Evolutionary conservation across 2,888 invertebrate genomes (phyloP).

Genomic region (Nemapogon koenigi): DNA sequence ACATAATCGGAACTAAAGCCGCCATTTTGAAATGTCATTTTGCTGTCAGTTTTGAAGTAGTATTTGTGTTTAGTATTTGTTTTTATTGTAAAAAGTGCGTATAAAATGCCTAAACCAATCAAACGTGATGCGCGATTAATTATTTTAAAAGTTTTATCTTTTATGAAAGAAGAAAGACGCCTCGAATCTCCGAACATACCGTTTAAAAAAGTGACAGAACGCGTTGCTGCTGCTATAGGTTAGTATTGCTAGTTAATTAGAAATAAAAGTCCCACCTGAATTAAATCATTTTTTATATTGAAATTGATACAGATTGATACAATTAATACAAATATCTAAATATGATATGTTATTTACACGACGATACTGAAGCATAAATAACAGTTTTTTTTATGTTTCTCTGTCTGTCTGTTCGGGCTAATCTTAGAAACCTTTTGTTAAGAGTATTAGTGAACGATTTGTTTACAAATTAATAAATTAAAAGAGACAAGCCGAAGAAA

Average conservation of each 20-base stretch:
- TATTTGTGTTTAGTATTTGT: neutral
- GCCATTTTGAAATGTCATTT: neutral
- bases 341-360: no score
- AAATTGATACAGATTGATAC: no score
- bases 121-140: neutral
- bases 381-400: no score
- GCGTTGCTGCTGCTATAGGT: constrained; percentile 2
- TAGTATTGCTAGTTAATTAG: neutral
- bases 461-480: constrained; percentile 1
- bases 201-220: neutral
- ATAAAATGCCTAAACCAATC: neutral
- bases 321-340: no score
- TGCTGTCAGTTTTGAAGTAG: neutral
- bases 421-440: no score
- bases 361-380: no score
- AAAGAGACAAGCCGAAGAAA: neutral
- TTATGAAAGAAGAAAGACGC: neutral
- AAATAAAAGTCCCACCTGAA: no score
- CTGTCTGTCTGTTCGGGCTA: no score
- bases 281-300: no score
- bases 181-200: neutral
- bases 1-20: neutral
- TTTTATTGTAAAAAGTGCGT: neutral
- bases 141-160: neutral
- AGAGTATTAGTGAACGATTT: neutral